Evolutionary conservation across 2,113 vertebrate species (phyloP), one percentile per base, ranked within the genome.

Genomic region (Penelope pileata): DNA sequence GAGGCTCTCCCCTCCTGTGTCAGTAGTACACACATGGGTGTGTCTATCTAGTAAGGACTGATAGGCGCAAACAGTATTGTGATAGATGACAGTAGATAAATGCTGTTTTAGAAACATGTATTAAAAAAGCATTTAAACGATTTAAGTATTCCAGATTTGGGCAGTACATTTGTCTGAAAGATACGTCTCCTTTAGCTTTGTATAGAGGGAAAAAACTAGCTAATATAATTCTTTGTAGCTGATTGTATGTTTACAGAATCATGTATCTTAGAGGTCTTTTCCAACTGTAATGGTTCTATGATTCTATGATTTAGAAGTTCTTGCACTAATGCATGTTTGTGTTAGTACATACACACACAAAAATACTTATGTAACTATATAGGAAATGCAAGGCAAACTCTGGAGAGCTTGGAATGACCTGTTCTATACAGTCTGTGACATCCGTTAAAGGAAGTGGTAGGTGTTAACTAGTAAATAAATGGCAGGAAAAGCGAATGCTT

Each of bases 311-410:
- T n/a, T 68, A 60, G 54, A 43, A 40, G 7, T 56, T 76, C 32
- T 62, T 58, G 30, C 42, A 50, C 67, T 68, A 36, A 3, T 43
- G 3, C 16, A 3, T 34, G 51, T 69, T 82, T 4, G 1, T 75
- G 36, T 7, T 12, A 0, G 0, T 9, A 21, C 50, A 54, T 34
- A 18, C 8, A 22, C 27, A 24, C 2, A 10, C 12, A 36, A 6
- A 64, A 30, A 70, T 30, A 21, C 23, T 72, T 76, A 32, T 2
- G 16, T 45, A 43, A 85, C 59, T 58, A 64, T 68, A n/a, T 77
- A 22, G 68, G 62, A 78, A 76, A 69, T 14, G 21, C 16, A 16
- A 8, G 26, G 38, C 0, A 1, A 43, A 76, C 80, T 91, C 73
- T 40, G 75, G 58, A 36, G 32, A 75, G 23, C 23, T 54, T 83